A percentile compares a stretch with the other conserved stretches of the same genome.
These are phyloP conservation scores for Bos indicus DNA, from an alignment of 2,113 vertebrate species.

Conservation along the genomic window DNA sequence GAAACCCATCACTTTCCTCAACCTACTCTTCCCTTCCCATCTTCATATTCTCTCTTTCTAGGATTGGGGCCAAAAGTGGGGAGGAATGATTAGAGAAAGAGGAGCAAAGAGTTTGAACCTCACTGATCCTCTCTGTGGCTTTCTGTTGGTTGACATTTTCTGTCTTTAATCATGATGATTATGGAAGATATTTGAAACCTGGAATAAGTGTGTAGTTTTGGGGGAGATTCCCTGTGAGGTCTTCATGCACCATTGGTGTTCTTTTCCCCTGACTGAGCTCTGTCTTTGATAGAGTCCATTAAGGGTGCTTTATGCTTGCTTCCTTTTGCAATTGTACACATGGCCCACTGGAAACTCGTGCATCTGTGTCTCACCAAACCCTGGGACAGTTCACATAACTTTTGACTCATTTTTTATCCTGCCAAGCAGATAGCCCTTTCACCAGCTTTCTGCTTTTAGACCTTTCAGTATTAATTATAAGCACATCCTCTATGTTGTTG, in stretches of 20 bases:
- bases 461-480: background rate
- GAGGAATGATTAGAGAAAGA: background rate
- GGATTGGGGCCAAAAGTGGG: background rate
- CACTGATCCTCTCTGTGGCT: background rate
- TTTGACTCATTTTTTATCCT: background rate
- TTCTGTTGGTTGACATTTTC: background rate
- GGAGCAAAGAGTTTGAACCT: background rate
- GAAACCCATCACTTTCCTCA: background rate
- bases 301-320: background rate
- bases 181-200: background rate
- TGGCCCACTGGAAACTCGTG: background rate
- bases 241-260: accelerated
- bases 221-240: background rate
- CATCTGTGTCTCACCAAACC: background rate
- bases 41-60: background rate
- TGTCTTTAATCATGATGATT: background rate
- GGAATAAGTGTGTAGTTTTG: background rate
- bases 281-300: background rate
- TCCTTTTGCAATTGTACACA: background rate
- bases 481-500: background rate
- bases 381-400: background rate
- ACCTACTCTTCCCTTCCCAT: background rate
- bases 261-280: background rate
- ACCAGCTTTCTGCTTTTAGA: background rate
- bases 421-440: background rate